A percentile compares a stretch with the other conserved stretches of the same genome.
phyloP scores from a whole-genome alignment of 2,113 vertebrate genomes.

The Hippocampus abdominalis region DNA sequence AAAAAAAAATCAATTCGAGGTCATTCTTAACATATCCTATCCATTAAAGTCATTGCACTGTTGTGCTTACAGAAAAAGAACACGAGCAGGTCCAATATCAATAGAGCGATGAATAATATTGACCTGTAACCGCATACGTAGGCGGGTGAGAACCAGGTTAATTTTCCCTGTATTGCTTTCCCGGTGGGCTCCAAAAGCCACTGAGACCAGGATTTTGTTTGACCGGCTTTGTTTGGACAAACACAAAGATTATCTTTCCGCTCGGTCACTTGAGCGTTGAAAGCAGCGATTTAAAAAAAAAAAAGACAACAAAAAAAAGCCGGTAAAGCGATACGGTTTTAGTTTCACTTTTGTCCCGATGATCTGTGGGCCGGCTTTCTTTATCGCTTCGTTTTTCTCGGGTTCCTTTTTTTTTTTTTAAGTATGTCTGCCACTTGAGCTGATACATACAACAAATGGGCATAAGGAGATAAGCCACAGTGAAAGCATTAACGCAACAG shows the following conservation, averaged over 20 bases:
- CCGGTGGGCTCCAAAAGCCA: conserved; percentile 30
- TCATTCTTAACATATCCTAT: background rate
- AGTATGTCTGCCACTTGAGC: conserved; percentile 13
- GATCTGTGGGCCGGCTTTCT: conserved; percentile 31
- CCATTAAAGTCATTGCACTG: background rate
- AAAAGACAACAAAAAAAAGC: conserved; percentile 7
- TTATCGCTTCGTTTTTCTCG: conserved; percentile 32
- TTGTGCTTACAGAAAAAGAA: background rate
- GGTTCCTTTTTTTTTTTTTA: background rate
- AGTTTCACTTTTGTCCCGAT: conserved; percentile 42
- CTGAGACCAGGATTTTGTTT: conserved; percentile 39
- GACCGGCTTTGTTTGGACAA: conserved; percentile 55
- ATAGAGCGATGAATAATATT: conserved; percentile 1
- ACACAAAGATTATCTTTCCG: conserved; percentile 31
- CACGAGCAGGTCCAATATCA: background rate
- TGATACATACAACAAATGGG: conserved; percentile 17
- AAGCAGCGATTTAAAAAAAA: conserved; percentile 38
- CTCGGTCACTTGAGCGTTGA: conserved; percentile 60
- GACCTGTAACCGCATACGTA: conserved; percentile 2
- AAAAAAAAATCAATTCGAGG: background rate
- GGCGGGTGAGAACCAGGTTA: conserved; percentile 8
- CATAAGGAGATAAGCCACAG: conserved; percentile 1
- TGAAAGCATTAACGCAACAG: background rate
- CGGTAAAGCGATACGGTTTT: conserved; percentile 47
- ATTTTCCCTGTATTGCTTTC: conserved; percentile 39